These are phyloP conservation scores for Torymus tubicola DNA, from an alignment of 2,888 invertebrate genomes.

Conservation along the genomic window DNA sequence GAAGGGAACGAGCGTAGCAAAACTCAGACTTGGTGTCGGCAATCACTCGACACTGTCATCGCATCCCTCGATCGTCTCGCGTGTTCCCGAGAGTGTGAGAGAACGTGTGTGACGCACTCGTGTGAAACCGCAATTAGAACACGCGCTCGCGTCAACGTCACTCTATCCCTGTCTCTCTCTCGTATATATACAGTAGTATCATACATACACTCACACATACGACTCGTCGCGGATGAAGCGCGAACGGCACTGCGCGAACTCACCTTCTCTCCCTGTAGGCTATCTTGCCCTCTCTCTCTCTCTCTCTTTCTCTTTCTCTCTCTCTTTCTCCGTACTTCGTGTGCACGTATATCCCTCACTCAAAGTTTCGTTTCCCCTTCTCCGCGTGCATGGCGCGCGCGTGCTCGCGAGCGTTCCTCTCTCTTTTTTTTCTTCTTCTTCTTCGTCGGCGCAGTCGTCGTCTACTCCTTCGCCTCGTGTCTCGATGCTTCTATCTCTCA, in stretches of 20 bases:
- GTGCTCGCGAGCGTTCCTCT: background rate
- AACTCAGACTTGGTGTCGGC: too few relatives aligned
- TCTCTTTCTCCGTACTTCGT: slow-evolving; percentile 10
- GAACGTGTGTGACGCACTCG: too few relatives aligned
- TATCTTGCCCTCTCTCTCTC: background rate
- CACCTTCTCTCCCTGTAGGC: slow-evolving; percentile 38
- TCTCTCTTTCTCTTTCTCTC: background rate
- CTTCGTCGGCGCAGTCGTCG: slow-evolving; percentile 51
- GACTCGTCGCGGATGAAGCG: slow-evolving; percentile 35
- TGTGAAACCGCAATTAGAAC: too few relatives aligned
- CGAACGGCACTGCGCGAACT: slow-evolving; percentile 52
- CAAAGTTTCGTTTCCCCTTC: slow-evolving; percentile 34
- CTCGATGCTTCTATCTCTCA: slow-evolving; percentile 57
- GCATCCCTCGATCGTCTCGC: too few relatives aligned
- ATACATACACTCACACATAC: background rate
- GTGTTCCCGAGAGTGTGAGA: too few relatives aligned
- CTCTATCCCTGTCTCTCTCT: too few relatives aligned
- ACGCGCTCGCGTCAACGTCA: too few relatives aligned
- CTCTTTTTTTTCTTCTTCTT: slow-evolving; percentile 16
- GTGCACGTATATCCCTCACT: background rate
- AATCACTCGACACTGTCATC: too few relatives aligned
- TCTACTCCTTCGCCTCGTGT: slow-evolving; percentile 48
- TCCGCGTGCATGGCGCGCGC: background rate
- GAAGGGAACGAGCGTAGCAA: too few relatives aligned
- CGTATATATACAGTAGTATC: too few relatives aligned